phyloP scores from a whole-genome alignment of 2,888 invertebrate species.

The Lordiphosa fenestrarum region DNA sequence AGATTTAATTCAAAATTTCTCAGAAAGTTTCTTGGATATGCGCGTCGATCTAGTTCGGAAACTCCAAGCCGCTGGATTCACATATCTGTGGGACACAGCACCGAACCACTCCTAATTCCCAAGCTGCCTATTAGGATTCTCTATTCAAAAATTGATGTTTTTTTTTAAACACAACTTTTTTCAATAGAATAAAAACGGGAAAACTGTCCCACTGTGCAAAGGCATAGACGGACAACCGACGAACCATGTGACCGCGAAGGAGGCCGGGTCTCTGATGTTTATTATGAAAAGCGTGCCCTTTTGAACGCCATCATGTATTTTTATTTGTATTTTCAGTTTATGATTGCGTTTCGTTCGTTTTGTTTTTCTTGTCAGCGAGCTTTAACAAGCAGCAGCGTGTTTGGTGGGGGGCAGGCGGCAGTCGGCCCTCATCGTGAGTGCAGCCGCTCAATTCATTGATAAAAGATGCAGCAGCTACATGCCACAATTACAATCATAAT shows the following conservation, averaged over 20 bases:
- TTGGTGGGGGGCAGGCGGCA: neutral
- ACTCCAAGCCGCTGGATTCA: too few relatives aligned
- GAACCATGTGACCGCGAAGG: conserved; percentile 55
- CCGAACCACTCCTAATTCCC: too few relatives aligned
- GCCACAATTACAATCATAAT: conserved; percentile 69
- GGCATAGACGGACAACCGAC: conserved; percentile 31
- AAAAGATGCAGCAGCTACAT: conserved; percentile 64
- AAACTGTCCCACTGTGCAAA: too few relatives aligned
- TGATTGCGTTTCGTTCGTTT: conserved; percentile 50
- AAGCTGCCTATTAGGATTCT: too few relatives aligned
- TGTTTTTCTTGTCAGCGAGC: conserved; percentile 33
- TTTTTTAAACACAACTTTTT: too few relatives aligned
- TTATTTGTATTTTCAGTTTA: conserved; percentile 50
- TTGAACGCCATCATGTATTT: conserved; percentile 69
- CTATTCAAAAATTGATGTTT: too few relatives aligned
- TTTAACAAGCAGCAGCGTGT: neutral
- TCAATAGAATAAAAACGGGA: too few relatives aligned
- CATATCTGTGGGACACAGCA: too few relatives aligned
- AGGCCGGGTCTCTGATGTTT: conserved; percentile 58
- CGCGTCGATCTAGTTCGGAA: too few relatives aligned
- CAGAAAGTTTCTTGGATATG: too few relatives aligned
- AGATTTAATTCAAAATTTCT: too few relatives aligned
- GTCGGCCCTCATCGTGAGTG: conserved; percentile 65
- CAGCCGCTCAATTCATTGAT: conserved; percentile 66
- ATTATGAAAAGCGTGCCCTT: conserved; percentile 74